phyloP scores from a whole-genome alignment of 2,797 vertebrate genomes.

The Columba guinea region DNA sequence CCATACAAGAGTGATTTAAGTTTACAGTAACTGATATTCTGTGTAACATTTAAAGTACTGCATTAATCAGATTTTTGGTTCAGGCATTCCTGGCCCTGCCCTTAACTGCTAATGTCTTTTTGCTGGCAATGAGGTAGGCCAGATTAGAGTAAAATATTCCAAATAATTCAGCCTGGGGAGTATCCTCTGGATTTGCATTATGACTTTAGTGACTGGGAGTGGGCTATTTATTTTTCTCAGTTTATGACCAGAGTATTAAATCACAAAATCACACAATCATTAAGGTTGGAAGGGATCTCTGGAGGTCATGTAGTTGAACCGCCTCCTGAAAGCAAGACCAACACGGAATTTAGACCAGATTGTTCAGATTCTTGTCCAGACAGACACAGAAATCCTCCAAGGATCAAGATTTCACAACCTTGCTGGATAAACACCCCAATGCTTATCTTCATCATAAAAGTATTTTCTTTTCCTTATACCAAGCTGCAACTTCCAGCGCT shows the following conservation, averaged over 20 bases:
- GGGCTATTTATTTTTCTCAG: slow-evolving; percentile 60
- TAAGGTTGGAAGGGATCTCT: slow-evolving; percentile 1
- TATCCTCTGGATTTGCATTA: slow-evolving; percentile 51
- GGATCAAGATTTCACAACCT: not conserved
- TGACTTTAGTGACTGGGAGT: slow-evolving; percentile 41
- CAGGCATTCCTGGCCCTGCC: slow-evolving; percentile 27
- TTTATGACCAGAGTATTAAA: slow-evolving; percentile 65
- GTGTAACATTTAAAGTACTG: slow-evolving; percentile 34
- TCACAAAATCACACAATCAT: slow-evolving; percentile 29
- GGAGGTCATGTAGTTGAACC: not conserved
- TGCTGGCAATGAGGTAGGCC: slow-evolving; percentile 40
- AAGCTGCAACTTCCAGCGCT: not conserved
- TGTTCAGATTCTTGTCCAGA: not conserved
- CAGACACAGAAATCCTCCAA: not conserved
- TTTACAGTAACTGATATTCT: slow-evolving; percentile 49
- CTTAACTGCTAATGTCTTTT: slow-evolving; percentile 50
- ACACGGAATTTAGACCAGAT: slow-evolving; percentile 21
- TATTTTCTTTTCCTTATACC: not conserved
- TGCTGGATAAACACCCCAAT: not conserved
- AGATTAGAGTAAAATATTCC: slow-evolving; percentile 63
- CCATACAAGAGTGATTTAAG: not conserved
- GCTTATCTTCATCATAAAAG: not conserved
- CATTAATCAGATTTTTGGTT: slow-evolving; percentile 64
- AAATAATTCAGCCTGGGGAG: slow-evolving; percentile 45
- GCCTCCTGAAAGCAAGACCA: slow-evolving; percentile 7